These are phyloP conservation scores for Manis pentadactyla DNA, from an alignment of 2,797 vertebrate genomes.

Conservation along the genomic window DNA sequence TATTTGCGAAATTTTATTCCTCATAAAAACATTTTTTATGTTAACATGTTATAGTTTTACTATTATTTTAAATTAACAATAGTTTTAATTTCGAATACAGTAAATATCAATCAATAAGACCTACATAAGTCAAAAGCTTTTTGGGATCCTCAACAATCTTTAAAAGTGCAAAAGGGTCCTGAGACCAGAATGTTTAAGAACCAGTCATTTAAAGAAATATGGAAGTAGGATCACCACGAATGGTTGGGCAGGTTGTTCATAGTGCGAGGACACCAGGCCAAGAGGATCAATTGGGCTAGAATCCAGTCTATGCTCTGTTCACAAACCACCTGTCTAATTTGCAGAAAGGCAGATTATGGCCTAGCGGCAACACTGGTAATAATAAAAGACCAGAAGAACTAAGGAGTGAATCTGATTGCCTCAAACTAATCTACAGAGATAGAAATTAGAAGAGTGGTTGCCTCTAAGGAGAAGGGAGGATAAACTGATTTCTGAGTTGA, in stretches of 20 bases:
- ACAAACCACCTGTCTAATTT: neutral
- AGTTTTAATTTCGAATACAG: neutral
- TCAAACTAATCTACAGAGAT: neutral
- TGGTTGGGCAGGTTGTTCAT: neutral
- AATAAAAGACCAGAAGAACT: neutral
- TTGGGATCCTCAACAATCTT: neutral
- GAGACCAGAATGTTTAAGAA: neutral
- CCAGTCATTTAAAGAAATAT: neutral
- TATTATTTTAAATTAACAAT: neutral
- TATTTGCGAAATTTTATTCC: neutral
- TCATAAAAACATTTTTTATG: neutral
- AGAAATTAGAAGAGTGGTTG: neutral
- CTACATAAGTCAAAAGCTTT: conserved; percentile 6
- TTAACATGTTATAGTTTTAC: neutral
- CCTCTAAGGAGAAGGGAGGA: neutral
- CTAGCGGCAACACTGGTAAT: neutral
- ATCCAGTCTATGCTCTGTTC: neutral
- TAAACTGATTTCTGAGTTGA: neutral
- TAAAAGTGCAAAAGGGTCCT: neutral
- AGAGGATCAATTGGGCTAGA: neutral
- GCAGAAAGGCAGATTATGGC: neutral
- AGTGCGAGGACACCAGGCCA: neutral
- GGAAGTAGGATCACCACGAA: neutral
- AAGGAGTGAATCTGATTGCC: neutral
- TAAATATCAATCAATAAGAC: neutral